Evolutionary conservation across 2,888 invertebrate species (phyloP).

Genomic region (Entomobrya multifasciata): DNA sequence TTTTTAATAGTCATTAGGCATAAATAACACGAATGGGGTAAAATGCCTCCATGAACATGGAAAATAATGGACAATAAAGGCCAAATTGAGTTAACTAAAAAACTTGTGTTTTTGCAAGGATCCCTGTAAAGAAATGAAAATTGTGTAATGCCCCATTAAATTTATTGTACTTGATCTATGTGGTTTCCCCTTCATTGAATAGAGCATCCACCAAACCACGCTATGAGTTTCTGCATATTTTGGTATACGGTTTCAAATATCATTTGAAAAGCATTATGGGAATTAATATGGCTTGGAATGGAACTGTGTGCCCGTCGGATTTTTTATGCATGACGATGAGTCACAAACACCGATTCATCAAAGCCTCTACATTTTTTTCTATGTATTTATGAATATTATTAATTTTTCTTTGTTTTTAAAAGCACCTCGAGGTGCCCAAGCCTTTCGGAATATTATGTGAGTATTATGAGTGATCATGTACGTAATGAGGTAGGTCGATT

Average conservation of each 20-base stretch:
- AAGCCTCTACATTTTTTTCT: not conserved
- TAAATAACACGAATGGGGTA: not conserved
- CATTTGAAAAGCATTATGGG: slow-evolving; percentile 14
- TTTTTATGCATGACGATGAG: slow-evolving; percentile 28
- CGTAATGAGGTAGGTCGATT: no score
- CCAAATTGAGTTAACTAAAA: not conserved
- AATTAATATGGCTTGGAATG: slow-evolving; percentile 23
- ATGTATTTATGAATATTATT: not conserved
- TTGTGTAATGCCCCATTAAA: slow-evolving; percentile 26
- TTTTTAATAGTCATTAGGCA: not conserved
- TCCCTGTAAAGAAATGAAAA: not conserved
- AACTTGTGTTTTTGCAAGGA: slow-evolving; percentile 17
- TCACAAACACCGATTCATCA: slow-evolving; percentile 41
- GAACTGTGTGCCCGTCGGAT: not conserved
- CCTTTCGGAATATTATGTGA: no score
- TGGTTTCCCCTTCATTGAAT: not conserved
- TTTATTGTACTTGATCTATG: not conserved
- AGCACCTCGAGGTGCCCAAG: no score
- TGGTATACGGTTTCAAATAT: not conserved
- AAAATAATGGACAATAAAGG: slow-evolving; percentile 12
- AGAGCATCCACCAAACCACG: not conserved
- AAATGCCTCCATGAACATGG: not conserved
- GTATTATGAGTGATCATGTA: no score
- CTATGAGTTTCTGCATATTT: no score
- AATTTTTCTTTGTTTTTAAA: not conserved